These are phyloP conservation scores for Eretmochelys imbricata DNA, from an alignment of 2,113 vertebrate species.

Conservation along the genomic window DNA sequence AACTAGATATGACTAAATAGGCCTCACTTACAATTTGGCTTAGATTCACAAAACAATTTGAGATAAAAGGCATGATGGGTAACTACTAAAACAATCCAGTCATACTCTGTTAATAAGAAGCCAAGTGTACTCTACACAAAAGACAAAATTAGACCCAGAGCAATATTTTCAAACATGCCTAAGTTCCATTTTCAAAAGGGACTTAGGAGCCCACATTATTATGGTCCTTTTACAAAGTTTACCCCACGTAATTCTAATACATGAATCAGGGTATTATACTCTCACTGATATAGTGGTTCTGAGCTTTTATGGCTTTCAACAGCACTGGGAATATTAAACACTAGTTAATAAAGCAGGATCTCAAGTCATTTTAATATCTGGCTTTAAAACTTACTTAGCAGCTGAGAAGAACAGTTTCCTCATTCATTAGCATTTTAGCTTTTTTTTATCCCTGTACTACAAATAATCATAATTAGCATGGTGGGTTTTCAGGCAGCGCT, in stretches of 20 bases:
- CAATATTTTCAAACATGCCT: background rate
- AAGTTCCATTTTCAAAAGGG: background rate
- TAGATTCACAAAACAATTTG: background rate
- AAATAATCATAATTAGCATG: background rate
- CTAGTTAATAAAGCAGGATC: conserved; percentile 33
- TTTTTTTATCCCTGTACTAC: background rate
- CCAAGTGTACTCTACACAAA: background rate
- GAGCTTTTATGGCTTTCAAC: background rate
- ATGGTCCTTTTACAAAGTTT: background rate
- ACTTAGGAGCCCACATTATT: fast-evolving
- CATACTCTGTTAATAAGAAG: background rate
- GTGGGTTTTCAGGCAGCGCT: background rate
- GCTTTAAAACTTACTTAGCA: background rate
- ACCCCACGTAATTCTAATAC: background rate
- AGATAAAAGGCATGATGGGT: background rate
- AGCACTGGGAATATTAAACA: background rate
- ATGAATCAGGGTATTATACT: background rate
- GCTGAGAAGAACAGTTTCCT: conserved; percentile 19
- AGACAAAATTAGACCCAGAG: background rate
- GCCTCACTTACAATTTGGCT: background rate
- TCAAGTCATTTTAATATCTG: background rate
- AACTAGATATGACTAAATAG: background rate
- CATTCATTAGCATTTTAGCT: background rate
- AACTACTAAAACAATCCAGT: background rate
- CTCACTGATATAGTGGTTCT: background rate